Base-by-base conservation (phyloP, 1,140 invertebrate species). In the Ostrea denselamellosa region DNA sequence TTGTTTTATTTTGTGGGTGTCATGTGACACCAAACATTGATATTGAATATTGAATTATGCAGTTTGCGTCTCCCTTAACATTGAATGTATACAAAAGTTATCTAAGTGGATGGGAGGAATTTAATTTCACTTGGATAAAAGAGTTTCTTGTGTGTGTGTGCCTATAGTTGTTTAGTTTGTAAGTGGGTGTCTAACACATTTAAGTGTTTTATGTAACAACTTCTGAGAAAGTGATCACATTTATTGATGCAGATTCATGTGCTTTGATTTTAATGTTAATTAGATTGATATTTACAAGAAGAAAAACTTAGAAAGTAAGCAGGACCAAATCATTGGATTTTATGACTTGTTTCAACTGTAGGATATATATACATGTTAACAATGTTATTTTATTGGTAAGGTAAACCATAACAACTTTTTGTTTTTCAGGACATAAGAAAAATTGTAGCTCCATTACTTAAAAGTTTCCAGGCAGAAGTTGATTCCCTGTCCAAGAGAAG, bases 401-500 rank as follows among this genome's bases (percentile, higher is more conserved):
- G 58, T 62, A 17, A 62, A 62, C 58, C 58, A 7, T n/a, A 19
- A 12, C 58, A 62, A n/a, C 12, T 28, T 71, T 14, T 28, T 71
- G 56, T 82, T 90, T 92, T 93, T 84, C 91, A 96, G 95, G 96
- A 96, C 89, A 93, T 96, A 34, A 90, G 95, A 51, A 95, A 95
- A 94, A 85, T 94, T 85, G 95, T 96, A 51, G 95, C 95, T 34
- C 96, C 96, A 81, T 91, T 96, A 83, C 91, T 96, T 85, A 96
- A 96, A 93, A 95, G 95, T 91, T 96, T 96, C 90, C 96, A 96
- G 92, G 91, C 90, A 17, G 96, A 96, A 93, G 94, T 96, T 22
- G 96, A 96, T 92, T 94, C 93, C 58, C 92, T 96, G 81, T 95
- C 94, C 14, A 96, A 96, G 90, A 90, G 96, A 89, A 96, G 95